These are phyloP conservation scores for Aldrovandia affinis DNA, from an alignment of 2,797 vertebrate species.

Conservation along the genomic window DNA sequence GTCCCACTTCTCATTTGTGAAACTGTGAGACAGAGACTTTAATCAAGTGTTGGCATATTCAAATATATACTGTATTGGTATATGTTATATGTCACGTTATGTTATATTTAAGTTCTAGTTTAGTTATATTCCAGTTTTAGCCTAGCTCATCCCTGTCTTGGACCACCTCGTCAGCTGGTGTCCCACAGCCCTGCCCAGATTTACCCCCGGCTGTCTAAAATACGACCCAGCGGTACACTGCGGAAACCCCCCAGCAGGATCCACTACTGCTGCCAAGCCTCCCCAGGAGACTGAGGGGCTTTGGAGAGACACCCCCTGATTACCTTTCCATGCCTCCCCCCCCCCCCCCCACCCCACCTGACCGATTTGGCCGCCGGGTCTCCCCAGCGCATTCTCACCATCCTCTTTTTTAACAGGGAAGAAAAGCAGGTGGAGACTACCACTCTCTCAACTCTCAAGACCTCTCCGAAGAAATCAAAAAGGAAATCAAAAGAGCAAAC, in stretches of 20 bases:
- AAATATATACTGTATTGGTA: no score
- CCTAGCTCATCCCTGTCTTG: no score
- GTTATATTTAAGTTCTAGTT: no score
- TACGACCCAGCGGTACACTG: background rate
- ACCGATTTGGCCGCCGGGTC: conserved; percentile 44
- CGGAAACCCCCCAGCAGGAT: background rate
- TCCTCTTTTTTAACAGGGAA: background rate
- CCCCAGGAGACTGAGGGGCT: no score
- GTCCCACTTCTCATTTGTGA: background rate
- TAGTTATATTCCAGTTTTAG: no score
- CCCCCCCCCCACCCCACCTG: background rate
- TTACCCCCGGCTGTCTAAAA: background rate
- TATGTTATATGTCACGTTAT: no score
- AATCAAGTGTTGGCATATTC: no score
- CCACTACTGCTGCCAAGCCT: background rate
- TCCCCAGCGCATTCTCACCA: conserved; percentile 14
- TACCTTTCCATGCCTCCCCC: conserved; percentile 19
- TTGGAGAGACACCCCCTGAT: background rate
- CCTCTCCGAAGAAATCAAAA: background rate
- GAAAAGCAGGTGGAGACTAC: background rate
- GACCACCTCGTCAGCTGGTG: background rate
- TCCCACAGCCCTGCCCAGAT: background rate
- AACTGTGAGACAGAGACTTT: no score
- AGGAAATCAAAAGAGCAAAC: background rate
- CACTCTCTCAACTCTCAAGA: background rate